phyloP scores from a whole-genome alignment of 2,113 vertebrate species.

The Papio anubis region DNA sequence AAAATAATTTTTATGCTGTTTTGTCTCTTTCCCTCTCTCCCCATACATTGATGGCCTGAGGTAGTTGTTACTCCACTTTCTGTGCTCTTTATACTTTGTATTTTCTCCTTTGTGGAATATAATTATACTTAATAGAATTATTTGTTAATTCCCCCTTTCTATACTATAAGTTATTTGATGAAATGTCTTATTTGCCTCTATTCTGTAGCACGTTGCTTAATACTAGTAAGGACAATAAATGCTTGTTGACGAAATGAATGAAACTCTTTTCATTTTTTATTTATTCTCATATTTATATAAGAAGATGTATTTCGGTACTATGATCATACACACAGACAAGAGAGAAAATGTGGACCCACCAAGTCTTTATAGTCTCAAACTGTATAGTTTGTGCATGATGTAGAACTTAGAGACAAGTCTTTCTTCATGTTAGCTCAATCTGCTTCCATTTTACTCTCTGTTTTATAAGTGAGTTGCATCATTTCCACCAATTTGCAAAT shows the following conservation, averaged over 20 bases:
- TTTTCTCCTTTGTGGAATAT: not conserved
- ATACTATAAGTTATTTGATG: not conserved
- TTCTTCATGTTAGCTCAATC: not conserved
- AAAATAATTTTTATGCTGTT: not conserved
- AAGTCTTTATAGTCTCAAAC: not conserved
- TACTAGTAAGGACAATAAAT: not conserved
- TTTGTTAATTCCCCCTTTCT: not conserved
- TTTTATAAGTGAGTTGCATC: not conserved
- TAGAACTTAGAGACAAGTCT: not conserved
- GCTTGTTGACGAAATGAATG: not conserved
- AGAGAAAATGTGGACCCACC: not conserved
- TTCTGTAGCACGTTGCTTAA: not conserved
- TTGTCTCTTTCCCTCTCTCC: not conserved
- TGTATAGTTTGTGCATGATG: not conserved
- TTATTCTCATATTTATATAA: not conserved
- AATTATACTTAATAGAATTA: not conserved
- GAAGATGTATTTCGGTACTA: not conserved
- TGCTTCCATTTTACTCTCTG: not conserved
- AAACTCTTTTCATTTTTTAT: not conserved
- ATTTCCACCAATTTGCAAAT: not conserved
- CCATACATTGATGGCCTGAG: not conserved
- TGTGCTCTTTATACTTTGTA: not conserved
- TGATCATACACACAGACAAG: not conserved
- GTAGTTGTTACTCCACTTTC: not conserved
- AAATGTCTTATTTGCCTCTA: not conserved